Evolutionary conservation across 2,888 invertebrate species (phyloP).

Genomic region (Drosophila rubida): DNA sequence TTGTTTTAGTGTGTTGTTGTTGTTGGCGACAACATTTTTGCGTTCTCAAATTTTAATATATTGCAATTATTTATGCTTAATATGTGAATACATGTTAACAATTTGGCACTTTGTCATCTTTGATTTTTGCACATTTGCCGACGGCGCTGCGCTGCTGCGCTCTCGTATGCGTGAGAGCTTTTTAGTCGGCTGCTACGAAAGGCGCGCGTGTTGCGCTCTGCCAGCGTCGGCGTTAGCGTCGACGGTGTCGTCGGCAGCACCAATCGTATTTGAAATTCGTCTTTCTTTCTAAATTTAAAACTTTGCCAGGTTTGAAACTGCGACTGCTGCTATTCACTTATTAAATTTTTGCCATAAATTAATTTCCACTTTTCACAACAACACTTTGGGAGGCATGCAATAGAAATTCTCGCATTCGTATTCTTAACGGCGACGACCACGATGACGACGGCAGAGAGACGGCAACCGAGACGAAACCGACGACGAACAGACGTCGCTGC

Average conservation of each 20-base stretch:
- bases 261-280: conserved; percentile 56
- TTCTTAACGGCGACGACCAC: conserved; percentile 51
- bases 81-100: conserved; percentile 48
- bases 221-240: conserved; percentile 37
- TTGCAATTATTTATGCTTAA: conserved; percentile 14
- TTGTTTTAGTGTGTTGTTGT: background rate
- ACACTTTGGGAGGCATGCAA: conserved; percentile 32
- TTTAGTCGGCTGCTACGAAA: conserved; percentile 40
- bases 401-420: conserved; percentile 54
- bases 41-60: conserved; percentile 12
- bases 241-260: conserved; percentile 20
- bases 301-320: conserved; percentile 23
- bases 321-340: conserved; percentile 46
- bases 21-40: conserved; percentile 34
- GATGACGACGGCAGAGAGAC: conserved; percentile 28
- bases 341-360: conserved; percentile 70
- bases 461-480: conserved; percentile 36
- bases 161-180: conserved; percentile 45
- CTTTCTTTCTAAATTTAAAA: conserved; percentile 44
- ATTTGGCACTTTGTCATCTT: conserved; percentile 70
- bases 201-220: conserved; percentile 64
- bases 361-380: conserved; percentile 56
- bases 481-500: conserved; percentile 32
- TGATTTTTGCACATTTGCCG: conserved; percentile 60
- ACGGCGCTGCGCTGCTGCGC: conserved; percentile 46